Base-by-base conservation (phyloP, 2,113 vertebrate genomes). In the Vulpes vulpes region DNA sequence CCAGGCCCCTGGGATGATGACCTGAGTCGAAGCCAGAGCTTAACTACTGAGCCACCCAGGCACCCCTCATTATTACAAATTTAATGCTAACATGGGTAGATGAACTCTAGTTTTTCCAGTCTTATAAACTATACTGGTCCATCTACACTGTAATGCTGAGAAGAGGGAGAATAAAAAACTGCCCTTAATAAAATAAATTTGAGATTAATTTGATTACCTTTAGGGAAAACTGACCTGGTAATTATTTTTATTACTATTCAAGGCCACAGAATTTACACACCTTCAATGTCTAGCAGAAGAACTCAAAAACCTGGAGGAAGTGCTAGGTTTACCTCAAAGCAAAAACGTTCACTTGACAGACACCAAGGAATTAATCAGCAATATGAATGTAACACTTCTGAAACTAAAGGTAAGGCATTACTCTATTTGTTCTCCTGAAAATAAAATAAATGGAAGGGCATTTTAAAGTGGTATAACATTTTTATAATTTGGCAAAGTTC, bases 201-300 rank as follows among this genome's bases (percentile, higher is more conserved):
- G 19, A 83, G 23, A 69, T 69, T 79, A 86, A 64, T 20, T 97
- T 91, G 57, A 73, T 87, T 93, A 87, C 25, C 12, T 83, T 94
- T 65, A 43, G 17, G n/a, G n/a, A 6, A 88, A 93, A 91, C 3
- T 89, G 19, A 91, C 16, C 53, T 97, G 43, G 67, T 51, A 71
- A 85, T 67, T 71, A 85, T n/a, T 84, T 59, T 91, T 93, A 78
- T 73, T 91, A 65, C 79, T 94, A 35, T 84, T 94, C 65, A 73
- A 98, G 98, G 89, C 73, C 74, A 96, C 96, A 89, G 82, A 95
- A 14, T 10, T 83, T 8, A 22, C 78, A 8, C 98, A 98, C 8
- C 92, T 99, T 95, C 78, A 97, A 0, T 99, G 99, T 94, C 38
- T 98, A 2, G 14, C 0, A 19, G 20, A 0, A 11, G 98, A 99